Evolutionary conservation across 1,140 invertebrate species (phyloP), one percentile per base, ranked within the genome.

Genomic region (Bombus confusus): DNA sequence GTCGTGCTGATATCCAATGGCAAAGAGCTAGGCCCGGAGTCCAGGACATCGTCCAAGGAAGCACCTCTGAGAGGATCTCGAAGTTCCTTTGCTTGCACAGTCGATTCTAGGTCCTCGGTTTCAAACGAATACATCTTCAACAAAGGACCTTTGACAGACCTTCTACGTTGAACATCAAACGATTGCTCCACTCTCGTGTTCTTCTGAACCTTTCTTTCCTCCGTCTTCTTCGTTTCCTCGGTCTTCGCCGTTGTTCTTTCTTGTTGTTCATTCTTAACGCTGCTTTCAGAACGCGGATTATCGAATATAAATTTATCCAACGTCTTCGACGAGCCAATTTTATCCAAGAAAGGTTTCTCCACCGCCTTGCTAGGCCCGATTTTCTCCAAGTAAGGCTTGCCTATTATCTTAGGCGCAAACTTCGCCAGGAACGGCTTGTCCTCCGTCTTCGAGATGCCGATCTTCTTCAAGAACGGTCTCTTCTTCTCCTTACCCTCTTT

Each of bases 111-210:
- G 75, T 95, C 94, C 82, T 95, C 94, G 0, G 94, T 95, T 59
- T 95, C 95, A 52, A 95, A 95, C 0, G 94, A 95, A 68, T 94
- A 95, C 94, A 95, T 95, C 76, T 95, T 95, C 5, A 93, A 62
- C 9, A 95, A 83, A 13, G 92, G 91, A 57, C 92, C 93, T 76
- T 95, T 94, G 0, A 93, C 93, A 9, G 93, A 95, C 0, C 91
- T 91, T 22, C 90, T 91, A 43, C 92, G 88, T 25, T 91, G 91
- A 22, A 47, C 39, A 31, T 31, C 2, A 80, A 87, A 81, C 18
- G 18, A 31, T 52, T 79, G 41, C 1, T 59, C 74, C 6, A 8
- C n/a, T 3, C 37, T 39, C 1, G 28, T 28, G n/a, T 31, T 18
- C 73, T 74, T 84, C 18, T 9, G 31, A 6, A 13, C 1, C 15